Evolutionary conservation across 2,113 vertebrate genomes (phyloP), one percentile per base, ranked within the genome.

Genomic region (Erpornis zantholeuca): DNA sequence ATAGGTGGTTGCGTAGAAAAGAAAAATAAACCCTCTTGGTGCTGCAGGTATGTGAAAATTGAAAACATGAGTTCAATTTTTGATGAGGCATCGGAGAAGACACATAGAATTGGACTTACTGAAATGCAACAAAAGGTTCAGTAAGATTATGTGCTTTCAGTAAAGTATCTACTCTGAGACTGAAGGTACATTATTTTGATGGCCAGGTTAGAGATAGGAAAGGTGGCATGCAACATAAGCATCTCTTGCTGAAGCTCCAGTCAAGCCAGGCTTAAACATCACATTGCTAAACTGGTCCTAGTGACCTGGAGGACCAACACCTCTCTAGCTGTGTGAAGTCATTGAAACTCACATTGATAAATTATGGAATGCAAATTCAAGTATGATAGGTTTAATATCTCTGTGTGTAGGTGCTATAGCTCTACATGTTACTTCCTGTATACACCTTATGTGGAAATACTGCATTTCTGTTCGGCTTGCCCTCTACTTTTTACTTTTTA

Each of bases 381-480:
- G 10, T 66, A 23, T 13, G 10, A 36, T 33, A 14, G 40, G 33
- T 64, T 59, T 66, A 35, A 31, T 54, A 20, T 12, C 14, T 71
- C 17, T n/a, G 6, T 8, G 5, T 44, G 5, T 53, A n/a, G 22
- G 22, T 87, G 45, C 4, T 12, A 3, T 86, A 57, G 50, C 14
- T 76, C 21, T n/a, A 1, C 1, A 0, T 53, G 16, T 53, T 60
- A 31, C 7, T 19, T 44, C 27, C n/a, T 36, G 9, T 61, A 12
- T 70, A 5, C 31, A 61, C 9, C 17, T 53, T 70, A 47, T 54
- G 7, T 1, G 1, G 36, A 75, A 96, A 57, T 12, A 36, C 0
- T 63, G 5, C 63, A 38, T 69, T 86, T 70, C 70, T 70, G 12
- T 80, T 24, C 42, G 60, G 12, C 33, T 91, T 5, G 2, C 10